A percentile compares a stretch with the other conserved stretches of the same genome.
These are phyloP conservation scores for Anodontia alba DNA, from an alignment of 2,888 invertebrate species.

Conservation along the genomic window DNA sequence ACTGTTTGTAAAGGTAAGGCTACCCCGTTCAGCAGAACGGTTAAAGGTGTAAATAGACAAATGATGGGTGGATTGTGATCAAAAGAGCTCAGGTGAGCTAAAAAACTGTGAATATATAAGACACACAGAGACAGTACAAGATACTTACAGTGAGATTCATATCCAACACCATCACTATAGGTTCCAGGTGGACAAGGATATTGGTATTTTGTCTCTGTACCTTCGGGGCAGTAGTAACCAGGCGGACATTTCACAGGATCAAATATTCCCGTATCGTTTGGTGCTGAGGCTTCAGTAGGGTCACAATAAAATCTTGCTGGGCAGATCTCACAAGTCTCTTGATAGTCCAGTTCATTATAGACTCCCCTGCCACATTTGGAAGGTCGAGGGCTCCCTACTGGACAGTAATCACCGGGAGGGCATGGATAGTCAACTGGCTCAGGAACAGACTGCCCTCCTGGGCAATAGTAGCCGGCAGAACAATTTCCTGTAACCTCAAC, in stretches of 20 bases:
- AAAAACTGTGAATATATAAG: too few relatives aligned
- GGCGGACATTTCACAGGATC: constrained; percentile 74
- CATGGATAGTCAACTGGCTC: constrained; percentile 75
- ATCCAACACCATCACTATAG: constrained; percentile 59
- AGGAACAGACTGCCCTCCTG: constrained; percentile 77
- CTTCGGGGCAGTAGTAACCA: constrained; percentile 79
- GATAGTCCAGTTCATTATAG: constrained; percentile 70
- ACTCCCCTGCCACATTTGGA: constrained; percentile 77
- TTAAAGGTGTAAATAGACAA: too few relatives aligned
- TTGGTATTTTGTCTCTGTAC: constrained; percentile 75
- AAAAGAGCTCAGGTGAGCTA: too few relatives aligned
- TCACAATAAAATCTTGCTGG: constrained; percentile 80
- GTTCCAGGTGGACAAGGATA: constrained; percentile 81
- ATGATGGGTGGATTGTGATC: too few relatives aligned
- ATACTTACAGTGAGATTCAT: constrained; percentile 64
- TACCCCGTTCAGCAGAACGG: too few relatives aligned
- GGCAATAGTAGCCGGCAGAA: constrained; percentile 81
- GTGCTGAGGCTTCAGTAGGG: constrained; percentile 72
- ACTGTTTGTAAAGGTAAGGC: too few relatives aligned
- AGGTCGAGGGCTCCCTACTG: constrained; percentile 74
- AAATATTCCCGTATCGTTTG: constrained; percentile 79
- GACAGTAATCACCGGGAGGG: constrained; percentile 79
- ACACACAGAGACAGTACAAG: too few relatives aligned
- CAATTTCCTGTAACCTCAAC: constrained; percentile 74
- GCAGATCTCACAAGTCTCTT: constrained; percentile 73